Base-by-base conservation (phyloP, 2,888 invertebrate genomes). In the Drosophila ustulata region DNA sequence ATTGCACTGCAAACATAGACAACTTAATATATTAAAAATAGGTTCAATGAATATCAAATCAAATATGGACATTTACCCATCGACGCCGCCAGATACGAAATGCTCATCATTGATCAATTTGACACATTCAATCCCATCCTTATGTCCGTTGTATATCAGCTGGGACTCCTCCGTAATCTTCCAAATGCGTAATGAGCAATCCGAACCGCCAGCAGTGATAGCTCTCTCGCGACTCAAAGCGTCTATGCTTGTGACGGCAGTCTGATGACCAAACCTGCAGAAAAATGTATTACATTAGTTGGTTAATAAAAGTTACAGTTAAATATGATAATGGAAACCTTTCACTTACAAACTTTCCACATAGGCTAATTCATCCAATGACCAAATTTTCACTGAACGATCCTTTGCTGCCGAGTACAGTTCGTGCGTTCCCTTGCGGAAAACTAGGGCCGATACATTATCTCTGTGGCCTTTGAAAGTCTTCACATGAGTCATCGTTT, bases 101-200 rank as follows among this genome's bases (percentile, higher is more conserved):
- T 97, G 96, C 80, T 98, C 97, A 89, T 99, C 98, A 91, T 98
- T 98, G 62, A 99, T 94, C 50, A 98, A 94, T 89, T 96, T 96
- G 0, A 99, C 97, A 89, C 94, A 95, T 92, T 99, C 99, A 71
- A 99, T 95, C 67, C 97, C 97, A 45, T 95, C 95, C 11, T 93
- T 92, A 63, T 96, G 96, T 0, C 97, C 97, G 91, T 98, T 97
- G 90, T 96, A 99, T 80, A 99, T 96, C 18, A 99, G 93, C 91
- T 99, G 99, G 18, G 98, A 98, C 91, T 99, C 99, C 93, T 99
- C 99, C 1, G 96, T 95, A 64, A 99, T 96, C 92, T 99, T 99
- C 99, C 99, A 99, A 81, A 99, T 94, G 80, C 99, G 94, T 18
- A 98, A 93, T 1, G 97, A 95, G 43, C 95, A 94, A 90, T 99